Percentiles rank a stretch among this genome's conserved stretches.
These are phyloP conservation scores for Chloropsis hardwickii DNA, from an alignment of 2,113 vertebrate genomes.

Conservation along the genomic window DNA sequence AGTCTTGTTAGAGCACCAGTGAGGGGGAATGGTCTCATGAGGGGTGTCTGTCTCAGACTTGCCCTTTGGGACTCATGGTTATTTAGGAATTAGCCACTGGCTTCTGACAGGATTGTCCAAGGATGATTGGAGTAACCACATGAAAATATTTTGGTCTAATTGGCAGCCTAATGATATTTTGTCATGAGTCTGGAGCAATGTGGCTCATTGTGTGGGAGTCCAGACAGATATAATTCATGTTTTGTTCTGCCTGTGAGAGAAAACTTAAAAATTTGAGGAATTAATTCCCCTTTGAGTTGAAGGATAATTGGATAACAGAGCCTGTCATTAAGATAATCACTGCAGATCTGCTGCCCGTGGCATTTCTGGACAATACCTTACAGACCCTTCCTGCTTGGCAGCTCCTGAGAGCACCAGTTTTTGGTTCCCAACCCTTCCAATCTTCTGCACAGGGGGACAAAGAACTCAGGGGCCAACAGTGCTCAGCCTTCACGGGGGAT, in stretches of 20 bases:
- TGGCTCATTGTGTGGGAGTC: not conserved
- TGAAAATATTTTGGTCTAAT: constrained; percentile 20
- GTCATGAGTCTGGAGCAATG: not conserved
- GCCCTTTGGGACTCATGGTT: not conserved
- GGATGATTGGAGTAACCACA: not conserved
- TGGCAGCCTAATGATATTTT: constrained; percentile 15
- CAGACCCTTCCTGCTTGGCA: not conserved
- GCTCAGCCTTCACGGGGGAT: not conserved
- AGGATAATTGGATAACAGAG: constrained; percentile 18
- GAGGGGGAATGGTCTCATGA: not conserved
- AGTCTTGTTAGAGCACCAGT: not conserved
- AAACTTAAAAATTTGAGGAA: constrained; percentile 16
- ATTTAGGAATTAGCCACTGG: not conserved
- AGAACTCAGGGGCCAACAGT: not conserved
- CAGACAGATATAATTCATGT: not conserved
- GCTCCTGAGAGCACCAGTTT: not conserved
- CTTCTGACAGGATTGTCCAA: not conserved
- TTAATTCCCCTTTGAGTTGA: constrained; percentile 13
- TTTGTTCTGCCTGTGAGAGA: not conserved
- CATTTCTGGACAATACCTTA: not conserved
- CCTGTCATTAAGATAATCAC: not conserved
- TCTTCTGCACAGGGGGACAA: not conserved
- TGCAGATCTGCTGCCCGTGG: not conserved
- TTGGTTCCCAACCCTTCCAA: not conserved
- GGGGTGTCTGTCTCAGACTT: not conserved